Percentiles rank a stretch among this genome's conserved stretches.
phyloP scores from a whole-genome alignment of 2,797 vertebrate species.

The Halcyon smyrnensis region DNA sequence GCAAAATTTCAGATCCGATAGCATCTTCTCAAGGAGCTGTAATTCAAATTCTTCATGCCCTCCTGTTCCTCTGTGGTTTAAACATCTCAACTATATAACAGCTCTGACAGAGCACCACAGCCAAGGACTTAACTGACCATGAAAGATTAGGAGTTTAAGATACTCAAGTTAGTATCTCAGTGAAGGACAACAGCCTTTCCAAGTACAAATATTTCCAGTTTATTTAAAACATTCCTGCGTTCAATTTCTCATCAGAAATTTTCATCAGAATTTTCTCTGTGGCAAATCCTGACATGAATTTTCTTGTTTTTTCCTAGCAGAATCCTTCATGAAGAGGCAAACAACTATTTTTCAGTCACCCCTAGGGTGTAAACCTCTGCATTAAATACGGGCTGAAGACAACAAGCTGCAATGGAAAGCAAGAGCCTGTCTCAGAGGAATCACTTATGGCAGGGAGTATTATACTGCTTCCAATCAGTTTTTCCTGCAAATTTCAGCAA shows the following conservation, averaged over 20 bases:
- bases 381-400: background rate
- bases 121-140: background rate
- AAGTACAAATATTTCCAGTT: background rate
- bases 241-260: background rate
- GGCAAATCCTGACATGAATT: background rate
- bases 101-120: background rate
- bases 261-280: background rate
- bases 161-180: background rate
- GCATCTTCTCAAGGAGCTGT: background rate
- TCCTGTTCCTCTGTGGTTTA: background rate
- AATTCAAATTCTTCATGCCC: background rate
- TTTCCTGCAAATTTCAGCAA: background rate
- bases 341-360: background rate
- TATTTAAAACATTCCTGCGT: background rate
- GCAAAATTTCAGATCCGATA: background rate
- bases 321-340: background rate
- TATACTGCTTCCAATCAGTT: background rate
- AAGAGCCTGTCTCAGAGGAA: background rate
- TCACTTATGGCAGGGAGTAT: background rate
- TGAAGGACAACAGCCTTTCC: background rate
- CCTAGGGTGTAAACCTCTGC: background rate
- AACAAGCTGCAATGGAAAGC: background rate
- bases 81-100: background rate
- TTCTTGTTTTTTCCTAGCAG: background rate
- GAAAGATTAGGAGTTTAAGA: background rate